Evolutionary conservation across 2,797 vertebrate genomes (phyloP).

Genomic region (Trematomus bernacchii): DNA sequence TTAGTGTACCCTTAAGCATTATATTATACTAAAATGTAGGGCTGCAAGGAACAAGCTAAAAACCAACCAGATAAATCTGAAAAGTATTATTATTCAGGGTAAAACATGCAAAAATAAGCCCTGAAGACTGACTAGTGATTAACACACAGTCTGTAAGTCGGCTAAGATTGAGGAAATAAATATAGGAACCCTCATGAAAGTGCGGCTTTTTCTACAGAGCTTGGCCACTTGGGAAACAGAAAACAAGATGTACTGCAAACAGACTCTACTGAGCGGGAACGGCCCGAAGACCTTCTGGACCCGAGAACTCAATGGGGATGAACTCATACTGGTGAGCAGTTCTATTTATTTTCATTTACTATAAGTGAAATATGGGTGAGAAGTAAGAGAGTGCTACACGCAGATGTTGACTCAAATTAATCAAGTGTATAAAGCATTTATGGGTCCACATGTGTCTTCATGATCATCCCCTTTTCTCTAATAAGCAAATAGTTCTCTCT

Average conservation of each 20-base stretch:
- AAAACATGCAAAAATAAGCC: background rate
- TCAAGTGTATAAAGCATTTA: background rate
- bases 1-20: background rate
- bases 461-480: conserved; percentile 2
- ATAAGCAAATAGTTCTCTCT: background rate
- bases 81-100: background rate
- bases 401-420: background rate
- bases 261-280: conserved; percentile 91
- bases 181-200: conserved; percentile 29
- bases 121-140: background rate
- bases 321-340: conserved; percentile 92
- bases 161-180: conserved; percentile 23
- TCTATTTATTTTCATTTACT: background rate
- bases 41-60: background rate
- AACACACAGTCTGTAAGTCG: background rate
- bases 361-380: background rate
- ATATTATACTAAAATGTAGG: background rate
- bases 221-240: conserved; percentile 95
- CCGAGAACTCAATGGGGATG: conserved; percentile 92
- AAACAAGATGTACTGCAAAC: conserved; percentile 96
- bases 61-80: background rate
- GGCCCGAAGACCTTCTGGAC: conserved; percentile 98
- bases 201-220: conserved; percentile 84
- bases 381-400: background rate
- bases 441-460: background rate